These are phyloP conservation scores for Rafetus swinhoei DNA, from an alignment of 2,113 vertebrate species.

Conservation along the genomic window DNA sequence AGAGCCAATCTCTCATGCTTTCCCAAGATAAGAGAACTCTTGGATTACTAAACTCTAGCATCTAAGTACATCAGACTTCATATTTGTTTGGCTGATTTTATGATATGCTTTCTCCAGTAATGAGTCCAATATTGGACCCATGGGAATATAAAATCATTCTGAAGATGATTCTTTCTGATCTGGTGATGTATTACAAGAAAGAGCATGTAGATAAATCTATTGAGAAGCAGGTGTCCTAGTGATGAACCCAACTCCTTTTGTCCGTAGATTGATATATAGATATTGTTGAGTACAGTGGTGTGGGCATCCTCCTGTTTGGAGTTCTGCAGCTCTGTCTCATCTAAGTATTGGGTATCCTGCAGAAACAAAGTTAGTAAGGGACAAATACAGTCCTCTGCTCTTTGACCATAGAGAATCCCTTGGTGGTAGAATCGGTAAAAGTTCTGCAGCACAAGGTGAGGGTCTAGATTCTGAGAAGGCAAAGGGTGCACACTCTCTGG, in stretches of 20 bases:
- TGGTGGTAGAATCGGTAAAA: neutral
- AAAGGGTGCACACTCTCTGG: neutral
- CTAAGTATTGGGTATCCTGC: neutral
- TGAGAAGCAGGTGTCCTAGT: neutral
- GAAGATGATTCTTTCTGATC: neutral
- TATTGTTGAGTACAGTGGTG: neutral
- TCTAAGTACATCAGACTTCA: neutral
- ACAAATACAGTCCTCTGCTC: neutral
- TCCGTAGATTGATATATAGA: fast-evolving
- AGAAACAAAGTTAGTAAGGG: neutral
- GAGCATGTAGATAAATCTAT: neutral
- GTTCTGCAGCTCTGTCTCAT: neutral
- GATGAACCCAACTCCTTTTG: neutral
- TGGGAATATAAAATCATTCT: neutral
- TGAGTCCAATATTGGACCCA: fast-evolving
- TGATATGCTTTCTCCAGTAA: neutral
- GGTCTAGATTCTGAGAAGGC: neutral
- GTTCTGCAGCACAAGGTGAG: neutral
- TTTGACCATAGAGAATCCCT: neutral
- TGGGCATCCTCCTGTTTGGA: neutral
- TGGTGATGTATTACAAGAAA: neutral
- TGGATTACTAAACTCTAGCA: neutral
- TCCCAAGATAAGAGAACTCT: neutral
- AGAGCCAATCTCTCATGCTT: neutral
- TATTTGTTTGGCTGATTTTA: neutral